These are phyloP conservation scores for Drosophila subquinaria DNA, from an alignment of 2,888 invertebrate genomes.

Conservation along the genomic window DNA sequence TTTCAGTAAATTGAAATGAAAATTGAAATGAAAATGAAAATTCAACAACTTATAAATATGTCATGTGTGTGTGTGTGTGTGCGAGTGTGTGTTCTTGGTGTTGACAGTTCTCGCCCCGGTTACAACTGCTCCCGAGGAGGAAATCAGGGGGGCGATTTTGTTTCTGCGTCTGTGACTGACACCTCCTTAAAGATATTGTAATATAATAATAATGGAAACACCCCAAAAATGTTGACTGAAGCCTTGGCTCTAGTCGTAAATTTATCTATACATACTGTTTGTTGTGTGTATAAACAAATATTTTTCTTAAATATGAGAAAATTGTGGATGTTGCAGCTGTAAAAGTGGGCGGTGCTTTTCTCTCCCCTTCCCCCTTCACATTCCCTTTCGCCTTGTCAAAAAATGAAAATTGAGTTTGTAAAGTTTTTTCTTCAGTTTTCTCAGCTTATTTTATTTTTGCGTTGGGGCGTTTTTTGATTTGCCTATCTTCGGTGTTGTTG, in stretches of 20 bases:
- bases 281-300: conserved; percentile 73
- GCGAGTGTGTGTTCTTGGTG: conserved; percentile 34
- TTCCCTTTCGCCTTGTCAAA: conserved; percentile 59
- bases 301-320: conserved; percentile 76
- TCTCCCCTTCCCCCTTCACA: conserved; percentile 35
- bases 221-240: conserved; percentile 44
- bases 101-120: conserved; percentile 56
- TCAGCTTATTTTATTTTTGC: conserved; percentile 12
- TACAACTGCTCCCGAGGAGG: conserved; percentile 1
- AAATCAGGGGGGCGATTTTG: conserved; percentile 9
- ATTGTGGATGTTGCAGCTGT: conserved; percentile 51
- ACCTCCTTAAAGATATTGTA: conserved; percentile 71
- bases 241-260: conserved; percentile 65
- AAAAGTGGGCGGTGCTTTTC: conserved; percentile 56
- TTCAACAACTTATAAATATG: conserved; percentile 75
- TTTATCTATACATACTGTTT: conserved; percentile 64
- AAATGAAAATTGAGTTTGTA: conserved; percentile 79
- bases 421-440: conserved; percentile 59
- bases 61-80: conserved; percentile 45
- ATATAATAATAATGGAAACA: conserved; percentile 68
- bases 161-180: conserved; percentile 67
- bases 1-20: conserved; percentile 58
- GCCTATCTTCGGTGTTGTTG: conserved; percentile 47
- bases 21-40: conserved; percentile 66
- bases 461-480: conserved; percentile 62